These are phyloP conservation scores for Heliconius sara DNA, from an alignment of 2,888 invertebrate species.

Conservation along the genomic window DNA sequence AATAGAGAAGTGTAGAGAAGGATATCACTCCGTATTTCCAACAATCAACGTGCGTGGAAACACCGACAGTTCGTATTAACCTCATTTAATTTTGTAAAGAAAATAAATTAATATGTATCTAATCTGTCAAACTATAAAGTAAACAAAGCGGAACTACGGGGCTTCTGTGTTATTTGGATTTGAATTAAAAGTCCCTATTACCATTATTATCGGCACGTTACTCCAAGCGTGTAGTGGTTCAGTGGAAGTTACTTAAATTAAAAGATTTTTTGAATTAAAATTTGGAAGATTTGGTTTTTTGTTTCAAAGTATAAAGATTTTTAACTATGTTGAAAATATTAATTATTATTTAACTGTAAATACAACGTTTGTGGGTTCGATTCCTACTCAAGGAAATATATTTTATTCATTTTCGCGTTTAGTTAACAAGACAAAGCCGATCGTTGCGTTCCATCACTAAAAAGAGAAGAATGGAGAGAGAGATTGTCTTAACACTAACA, in stretches of 20 bases:
- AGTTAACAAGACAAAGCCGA: too few relatives aligned
- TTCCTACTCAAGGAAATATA: too few relatives aligned
- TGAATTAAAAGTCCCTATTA: slow-evolving; percentile 11
- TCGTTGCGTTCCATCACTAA: too few relatives aligned
- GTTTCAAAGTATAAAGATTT: too few relatives aligned
- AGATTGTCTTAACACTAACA: too few relatives aligned
- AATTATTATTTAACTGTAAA: too few relatives aligned
- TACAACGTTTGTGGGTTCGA: too few relatives aligned
- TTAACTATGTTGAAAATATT: too few relatives aligned
- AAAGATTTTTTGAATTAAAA: not conserved
- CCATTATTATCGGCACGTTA: slow-evolving; percentile 4
- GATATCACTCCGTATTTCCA: not conserved
- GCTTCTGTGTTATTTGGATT: slow-evolving; percentile 15
- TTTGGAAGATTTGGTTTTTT: too few relatives aligned
- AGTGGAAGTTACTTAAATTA: not conserved
- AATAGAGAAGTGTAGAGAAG: not conserved
- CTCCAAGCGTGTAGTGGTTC: not conserved
- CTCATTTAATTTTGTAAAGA: not conserved
- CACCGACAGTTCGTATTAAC: not conserved
- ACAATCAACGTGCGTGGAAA: not conserved
- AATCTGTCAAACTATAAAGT: slow-evolving; percentile 5
- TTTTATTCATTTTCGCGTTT: too few relatives aligned
- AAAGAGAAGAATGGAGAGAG: too few relatives aligned
- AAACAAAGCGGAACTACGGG: slow-evolving; percentile 6
- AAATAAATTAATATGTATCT: slow-evolving; percentile 20